These are phyloP conservation scores for Aepyceros melampus DNA, from an alignment of 2,113 vertebrate genomes.

Conservation along the genomic window DNA sequence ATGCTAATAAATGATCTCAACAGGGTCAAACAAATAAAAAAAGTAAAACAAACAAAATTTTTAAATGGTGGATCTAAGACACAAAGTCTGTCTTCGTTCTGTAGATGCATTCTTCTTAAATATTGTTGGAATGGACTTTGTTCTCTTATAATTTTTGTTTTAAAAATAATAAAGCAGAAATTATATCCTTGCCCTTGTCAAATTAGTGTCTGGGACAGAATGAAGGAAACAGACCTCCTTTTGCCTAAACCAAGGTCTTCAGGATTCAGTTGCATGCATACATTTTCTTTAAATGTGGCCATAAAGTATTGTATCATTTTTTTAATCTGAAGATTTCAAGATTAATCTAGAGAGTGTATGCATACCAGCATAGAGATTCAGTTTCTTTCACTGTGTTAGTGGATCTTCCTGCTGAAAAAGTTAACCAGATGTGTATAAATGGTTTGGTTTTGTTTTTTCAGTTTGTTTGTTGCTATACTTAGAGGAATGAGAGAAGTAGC, in stretches of 20 bases:
- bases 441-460: not conserved
- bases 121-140: not conserved
- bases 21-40: not conserved
- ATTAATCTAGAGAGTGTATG: not conserved
- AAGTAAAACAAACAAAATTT: not conserved
- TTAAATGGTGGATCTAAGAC: not conserved
- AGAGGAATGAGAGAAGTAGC: not conserved
- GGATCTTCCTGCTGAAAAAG: not conserved
- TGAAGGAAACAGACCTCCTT: not conserved
- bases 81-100: not conserved
- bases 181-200: not conserved
- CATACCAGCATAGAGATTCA: not conserved
- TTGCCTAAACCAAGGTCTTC: not conserved
- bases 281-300: not conserved
- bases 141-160: not conserved
- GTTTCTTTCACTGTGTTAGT: not conserved
- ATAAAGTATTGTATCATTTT: not conserved
- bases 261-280: not conserved
- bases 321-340: not conserved
- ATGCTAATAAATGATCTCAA: not conserved
- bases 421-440: not conserved
- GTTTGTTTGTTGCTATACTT: not conserved
- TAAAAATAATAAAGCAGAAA: not conserved
- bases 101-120: not conserved
- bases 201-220: not conserved